Percentiles rank a stretch among this genome's conserved stretches.
Conservation (phyloP, 2,888 invertebrate genomes). For the Calameuta pallipes region DNA sequence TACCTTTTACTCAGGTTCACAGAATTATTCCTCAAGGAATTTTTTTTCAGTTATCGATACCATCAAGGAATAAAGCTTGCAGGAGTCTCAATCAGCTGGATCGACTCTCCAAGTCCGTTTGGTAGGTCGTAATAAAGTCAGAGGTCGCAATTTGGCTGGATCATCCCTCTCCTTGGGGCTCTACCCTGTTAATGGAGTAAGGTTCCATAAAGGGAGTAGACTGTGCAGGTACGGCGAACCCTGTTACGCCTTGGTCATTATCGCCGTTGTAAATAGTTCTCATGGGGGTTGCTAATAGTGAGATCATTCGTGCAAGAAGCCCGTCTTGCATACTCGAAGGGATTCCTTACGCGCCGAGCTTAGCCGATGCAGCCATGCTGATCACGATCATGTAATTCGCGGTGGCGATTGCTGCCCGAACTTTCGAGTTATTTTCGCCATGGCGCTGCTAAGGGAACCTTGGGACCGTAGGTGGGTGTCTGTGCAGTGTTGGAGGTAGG, state of each 20-base stretch:
- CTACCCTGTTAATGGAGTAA: conserved; percentile 14
- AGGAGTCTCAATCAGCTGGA: too few species aligned
- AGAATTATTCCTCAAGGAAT: too few species aligned
- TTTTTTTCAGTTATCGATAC: too few species aligned
- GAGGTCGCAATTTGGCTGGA: background rate
- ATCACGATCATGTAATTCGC: conserved; percentile 4
- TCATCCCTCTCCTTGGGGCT: background rate
- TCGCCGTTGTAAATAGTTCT: conserved; percentile 30
- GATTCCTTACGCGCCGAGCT: background rate
- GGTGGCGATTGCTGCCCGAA: background rate
- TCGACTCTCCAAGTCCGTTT: background rate
- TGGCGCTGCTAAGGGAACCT: too few species aligned
- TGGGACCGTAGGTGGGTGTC: too few species aligned
- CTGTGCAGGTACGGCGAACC: conserved; percentile 16
- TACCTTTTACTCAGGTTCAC: too few species aligned
- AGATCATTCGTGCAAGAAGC: conserved; percentile 29
- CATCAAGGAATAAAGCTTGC: too few species aligned
- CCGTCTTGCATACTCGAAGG: background rate
- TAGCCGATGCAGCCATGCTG: conserved; percentile 5
- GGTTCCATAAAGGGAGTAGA: conserved; percentile 21
- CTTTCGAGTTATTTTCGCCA: background rate
- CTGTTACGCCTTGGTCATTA: conserved; percentile 27
- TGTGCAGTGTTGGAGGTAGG: too few species aligned
- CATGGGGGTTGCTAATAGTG: conserved; percentile 29
- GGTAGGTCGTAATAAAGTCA: background rate